Base-by-base conservation (phyloP, 2,888 invertebrate genomes). In the Cephus runcator region DNA sequence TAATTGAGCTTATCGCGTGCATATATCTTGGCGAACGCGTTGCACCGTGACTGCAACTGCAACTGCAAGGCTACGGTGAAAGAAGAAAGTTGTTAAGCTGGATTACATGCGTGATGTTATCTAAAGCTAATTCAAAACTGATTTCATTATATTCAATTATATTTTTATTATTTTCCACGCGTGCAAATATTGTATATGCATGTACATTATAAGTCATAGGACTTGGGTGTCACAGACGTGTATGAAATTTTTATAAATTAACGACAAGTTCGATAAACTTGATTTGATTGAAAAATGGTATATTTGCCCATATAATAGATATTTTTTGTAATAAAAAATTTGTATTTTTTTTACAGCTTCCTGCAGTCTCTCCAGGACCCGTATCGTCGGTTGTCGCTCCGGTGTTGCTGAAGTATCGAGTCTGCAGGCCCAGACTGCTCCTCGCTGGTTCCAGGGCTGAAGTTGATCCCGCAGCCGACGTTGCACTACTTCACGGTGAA, bases 391-490 rank as follows among this genome's bases (percentile, higher is more conserved):
- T 91, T 83, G 91, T 91, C 77, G 90, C 89, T 71, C 90, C 91
- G 75, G 88, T 91, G 77, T 85, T 91, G 12, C 83, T 91, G 33
- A 91, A 90, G 82, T 91, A 90, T 80, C 88, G 91, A 73, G 90
- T 91, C 69, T 90, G 90, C 83, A 85, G 90, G 79, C 89, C 93
- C 0, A 89, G 94, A 71, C 91, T 94, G 73, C 93, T 94, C 79
- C 92, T 95, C 68, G 94, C 94, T 69, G 95, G 94, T 1, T 94
- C 94, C 11, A 93, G 94, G 86, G 94, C 95, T 35, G 94, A 94
- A 68, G 94, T 95, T 71, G 94, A 94, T 83, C 93, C 93, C 0
- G 92, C 93, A 77, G 93, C 94, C 3, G 93, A 93, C 73, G 94
- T 94, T 3, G 89, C 92, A 9, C 92, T 93, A 3, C 89, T 95